A percentile compares a stretch with the other conserved stretches of the same genome.
These are phyloP conservation scores for Ceramica pisi DNA, from an alignment of 2,888 invertebrate species.

Conservation along the genomic window DNA sequence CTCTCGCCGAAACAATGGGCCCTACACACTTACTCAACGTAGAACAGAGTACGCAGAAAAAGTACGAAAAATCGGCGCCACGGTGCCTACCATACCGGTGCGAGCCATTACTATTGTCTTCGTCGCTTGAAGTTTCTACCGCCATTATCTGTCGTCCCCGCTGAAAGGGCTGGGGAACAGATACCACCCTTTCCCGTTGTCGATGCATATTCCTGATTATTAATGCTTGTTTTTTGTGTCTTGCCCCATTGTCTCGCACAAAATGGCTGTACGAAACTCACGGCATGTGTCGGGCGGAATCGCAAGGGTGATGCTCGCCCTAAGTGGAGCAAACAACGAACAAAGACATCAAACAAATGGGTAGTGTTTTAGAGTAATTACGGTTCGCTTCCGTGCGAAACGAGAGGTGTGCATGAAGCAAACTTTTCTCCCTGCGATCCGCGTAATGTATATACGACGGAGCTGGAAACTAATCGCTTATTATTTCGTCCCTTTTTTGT, in stretches of 20 bases:
- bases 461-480: constrained; percentile 82
- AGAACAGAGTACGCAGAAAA: constrained; percentile 53
- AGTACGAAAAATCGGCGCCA: constrained; percentile 69
- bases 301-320: constrained; percentile 88
- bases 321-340: constrained; percentile 90
- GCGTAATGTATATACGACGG: constrained; percentile 73
- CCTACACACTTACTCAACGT: constrained; percentile 38
- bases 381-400: constrained; percentile 88
- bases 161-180: constrained; percentile 78
- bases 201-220: constrained; percentile 90
- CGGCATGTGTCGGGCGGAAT: constrained; percentile 87
- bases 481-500: constrained; percentile 81
- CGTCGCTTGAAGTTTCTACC: constrained; percentile 81
- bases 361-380: constrained; percentile 91
- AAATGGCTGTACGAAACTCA: constrained; percentile 86
- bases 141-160: constrained; percentile 80
- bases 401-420: constrained; percentile 86
- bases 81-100: constrained; percentile 69
- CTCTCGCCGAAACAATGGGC: constrained; percentile 38
- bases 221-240: constrained; percentile 89
- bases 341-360: constrained; percentile 91
- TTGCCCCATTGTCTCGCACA: constrained; percentile 85
- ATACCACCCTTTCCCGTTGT: constrained; percentile 78
- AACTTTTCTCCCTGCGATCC: constrained; percentile 76
- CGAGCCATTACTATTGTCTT: constrained; percentile 80